phyloP scores from a whole-genome alignment of 2,797 vertebrate species.

The Acestrorhynchus altus region DNA sequence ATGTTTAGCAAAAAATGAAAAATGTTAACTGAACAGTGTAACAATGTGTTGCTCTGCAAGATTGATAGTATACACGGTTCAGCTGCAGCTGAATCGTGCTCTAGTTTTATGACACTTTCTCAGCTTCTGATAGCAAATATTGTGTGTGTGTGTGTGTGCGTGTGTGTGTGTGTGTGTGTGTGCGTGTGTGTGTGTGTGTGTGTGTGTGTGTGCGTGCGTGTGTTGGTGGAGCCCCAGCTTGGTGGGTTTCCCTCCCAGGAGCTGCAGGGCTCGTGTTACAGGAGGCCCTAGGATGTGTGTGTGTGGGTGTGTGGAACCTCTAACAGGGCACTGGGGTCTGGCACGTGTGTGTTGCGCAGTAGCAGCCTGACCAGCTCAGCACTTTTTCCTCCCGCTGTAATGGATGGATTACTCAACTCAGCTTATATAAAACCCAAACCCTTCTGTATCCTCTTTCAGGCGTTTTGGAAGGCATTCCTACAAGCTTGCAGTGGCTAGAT shows the following conservation, averaged over 20 bases:
- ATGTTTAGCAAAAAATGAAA: too few relatives aligned
- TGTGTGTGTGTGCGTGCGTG: slow-evolving; percentile 43
- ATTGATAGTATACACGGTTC: too few relatives aligned
- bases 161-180: slow-evolving; percentile 39
- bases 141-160: slow-evolving; percentile 39
- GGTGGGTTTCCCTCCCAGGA: slow-evolving; percentile 65
- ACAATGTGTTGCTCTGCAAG: too few relatives aligned
- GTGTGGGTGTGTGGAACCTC: slow-evolving; percentile 61
- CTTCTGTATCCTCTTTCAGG: slow-evolving; percentile 50
- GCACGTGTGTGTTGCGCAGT: slow-evolving; percentile 61
- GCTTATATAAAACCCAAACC: slow-evolving; percentile 44
- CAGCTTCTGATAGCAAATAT: slow-evolving; percentile 20
- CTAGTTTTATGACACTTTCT: background rate
- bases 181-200: slow-evolving; percentile 39
- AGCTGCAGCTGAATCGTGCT: background rate
- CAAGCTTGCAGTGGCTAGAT: slow-evolving; percentile 12
- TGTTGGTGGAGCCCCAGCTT: slow-evolving; percentile 40
- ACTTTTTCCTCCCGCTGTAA: slow-evolving; percentile 70
- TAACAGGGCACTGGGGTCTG: slow-evolving; percentile 62
- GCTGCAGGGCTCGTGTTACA: slow-evolving; percentile 69
- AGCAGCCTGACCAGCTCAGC: slow-evolving; percentile 72
- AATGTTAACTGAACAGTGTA: too few relatives aligned
- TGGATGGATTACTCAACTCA: slow-evolving; percentile 73
- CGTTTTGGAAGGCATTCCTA: slow-evolving; percentile 39
- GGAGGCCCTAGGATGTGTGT: slow-evolving; percentile 61